These are phyloP conservation scores for Notechis scutatus DNA, from an alignment of 2,113 vertebrate species.

Conservation along the genomic window DNA sequence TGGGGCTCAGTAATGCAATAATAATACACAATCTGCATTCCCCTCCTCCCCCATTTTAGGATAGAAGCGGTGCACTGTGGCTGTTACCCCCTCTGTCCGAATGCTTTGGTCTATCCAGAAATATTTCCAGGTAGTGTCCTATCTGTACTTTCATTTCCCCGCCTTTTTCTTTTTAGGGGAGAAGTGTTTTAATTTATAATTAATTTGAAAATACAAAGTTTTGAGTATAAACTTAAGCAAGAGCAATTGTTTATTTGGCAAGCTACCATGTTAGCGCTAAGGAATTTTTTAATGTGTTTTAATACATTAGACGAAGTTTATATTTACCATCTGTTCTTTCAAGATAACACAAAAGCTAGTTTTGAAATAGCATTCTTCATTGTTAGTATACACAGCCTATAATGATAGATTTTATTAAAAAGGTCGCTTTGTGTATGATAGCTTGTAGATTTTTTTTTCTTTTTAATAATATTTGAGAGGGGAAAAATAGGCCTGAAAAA, in stretches of 20 bases:
- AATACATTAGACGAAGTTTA: slow-evolving; percentile 84
- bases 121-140: slow-evolving; percentile 87
- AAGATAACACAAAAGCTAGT: slow-evolving; percentile 84
- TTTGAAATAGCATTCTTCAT: slow-evolving; percentile 83
- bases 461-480: slow-evolving; percentile 54
- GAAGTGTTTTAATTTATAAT: slow-evolving; percentile 39
- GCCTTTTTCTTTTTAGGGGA: slow-evolving; percentile 13
- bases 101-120: slow-evolving; percentile 89
- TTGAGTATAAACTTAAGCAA: slow-evolving; percentile 73
- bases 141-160: not conserved
- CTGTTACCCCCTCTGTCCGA: slow-evolving; percentile 91
- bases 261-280: slow-evolving; percentile 80
- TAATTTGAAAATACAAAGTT: slow-evolving; percentile 66
- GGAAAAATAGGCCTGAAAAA: slow-evolving; percentile 56
- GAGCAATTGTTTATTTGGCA: slow-evolving; percentile 84
- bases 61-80: slow-evolving; percentile 92
- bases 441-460: slow-evolving; percentile 69
- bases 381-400: slow-evolving; percentile 77
- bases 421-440: slow-evolving; percentile 69
- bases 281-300: slow-evolving; percentile 81
- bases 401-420: slow-evolving; percentile 72
- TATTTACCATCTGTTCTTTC: slow-evolving; percentile 85
- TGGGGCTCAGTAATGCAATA: slow-evolving; percentile 37
- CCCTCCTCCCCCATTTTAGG: slow-evolving; percentile 63
- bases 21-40: slow-evolving; percentile 50